Base-by-base conservation (phyloP, 2,888 invertebrate genomes). In the Hecatera dysodea region DNA sequence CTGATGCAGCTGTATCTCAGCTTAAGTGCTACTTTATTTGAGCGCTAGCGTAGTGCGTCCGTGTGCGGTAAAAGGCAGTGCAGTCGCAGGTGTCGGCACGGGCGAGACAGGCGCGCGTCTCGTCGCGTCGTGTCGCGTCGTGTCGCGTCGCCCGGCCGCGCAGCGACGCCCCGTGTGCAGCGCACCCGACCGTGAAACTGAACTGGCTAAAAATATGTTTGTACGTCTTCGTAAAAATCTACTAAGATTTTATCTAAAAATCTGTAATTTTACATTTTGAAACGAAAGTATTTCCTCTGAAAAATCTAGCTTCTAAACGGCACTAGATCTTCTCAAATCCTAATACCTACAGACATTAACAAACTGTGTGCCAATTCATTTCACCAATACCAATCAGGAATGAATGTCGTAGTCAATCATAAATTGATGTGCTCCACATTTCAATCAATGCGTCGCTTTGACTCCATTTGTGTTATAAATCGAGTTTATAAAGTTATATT, bases 401-500 rank as follows among this genome's bases (percentile, higher is more conserved):
- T 64, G 48, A 63, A 33, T 61, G 64, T 65, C 67, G 59, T 62
- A 74, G 68, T 74, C 78, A 57, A 80, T 72, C 69, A 77, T 61
- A 72, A 66, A 72, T 62, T 62, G 73, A 66, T 73, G 80, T 76
- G 73, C 75, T 75, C 83, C 80, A 85, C 80, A 78, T 82, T 80
- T 85, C 75, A 83, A 83, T 80, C 44, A 85, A 61, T 62, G 85
- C 83, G 61, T 72, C 75, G 78, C 68, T 78, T 73, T 67, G 55
- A 75, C 72, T 80, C 78, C 85, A 75, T 80, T 83, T 80, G 64
- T 63, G 77, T 72, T 71, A 75, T 78, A 74, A 80, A 83, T 80
- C 67, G 85, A 85, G 85, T 82, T 83, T 83, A 78, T 80, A 85
- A 83, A 85, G 83, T 85, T 85, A 72, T 85, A 82, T 85, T 78